Evolutionary conservation across 1,140 invertebrate genomes (phyloP).

Genomic region (Drosophila carrolli): DNA sequence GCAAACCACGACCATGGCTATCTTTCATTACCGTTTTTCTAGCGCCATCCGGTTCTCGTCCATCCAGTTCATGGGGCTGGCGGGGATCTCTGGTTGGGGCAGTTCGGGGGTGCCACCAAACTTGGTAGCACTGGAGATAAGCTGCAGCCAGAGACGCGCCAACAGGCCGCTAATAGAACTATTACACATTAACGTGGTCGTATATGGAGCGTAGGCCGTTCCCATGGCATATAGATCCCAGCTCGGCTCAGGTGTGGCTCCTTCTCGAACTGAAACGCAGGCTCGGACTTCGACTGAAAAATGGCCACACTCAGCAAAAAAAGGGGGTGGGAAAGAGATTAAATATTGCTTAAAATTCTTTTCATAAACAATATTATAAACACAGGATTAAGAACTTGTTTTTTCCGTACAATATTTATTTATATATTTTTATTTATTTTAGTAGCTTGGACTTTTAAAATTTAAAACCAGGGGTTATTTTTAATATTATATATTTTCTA

Average conservation of each 20-base stretch:
- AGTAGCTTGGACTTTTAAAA: too few species aligned
- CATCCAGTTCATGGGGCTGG: slow-evolving; percentile 62
- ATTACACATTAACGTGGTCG: slow-evolving; percentile 73
- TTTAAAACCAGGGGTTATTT: too few species aligned
- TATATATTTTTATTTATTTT: too few species aligned
- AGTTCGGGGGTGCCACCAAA: slow-evolving; percentile 37
- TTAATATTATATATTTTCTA: too few species aligned
- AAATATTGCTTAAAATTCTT: too few species aligned
- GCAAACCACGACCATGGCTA: background rate
- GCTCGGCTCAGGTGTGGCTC: slow-evolving; percentile 36
- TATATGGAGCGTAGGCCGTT: slow-evolving; percentile 62
- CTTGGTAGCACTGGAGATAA: slow-evolving; percentile 75
- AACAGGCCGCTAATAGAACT: slow-evolving; percentile 80
- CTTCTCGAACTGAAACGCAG: slow-evolving; percentile 15
- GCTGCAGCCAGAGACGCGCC: slow-evolving; percentile 71
- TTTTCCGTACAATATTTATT: background rate
- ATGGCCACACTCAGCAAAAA: background rate
- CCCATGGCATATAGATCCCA: slow-evolving; percentile 53
- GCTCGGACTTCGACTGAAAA: background rate
- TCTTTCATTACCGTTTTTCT: slow-evolving; percentile 31
- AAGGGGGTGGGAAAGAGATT: too few species aligned
- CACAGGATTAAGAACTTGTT: background rate
- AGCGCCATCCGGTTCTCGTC: slow-evolving; percentile 67
- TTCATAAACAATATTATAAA: too few species aligned
- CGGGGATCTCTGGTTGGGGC: slow-evolving; percentile 4